These are phyloP conservation scores for Philotrypesis tridentata DNA, from an alignment of 1,140 invertebrate genomes.

Conservation along the genomic window DNA sequence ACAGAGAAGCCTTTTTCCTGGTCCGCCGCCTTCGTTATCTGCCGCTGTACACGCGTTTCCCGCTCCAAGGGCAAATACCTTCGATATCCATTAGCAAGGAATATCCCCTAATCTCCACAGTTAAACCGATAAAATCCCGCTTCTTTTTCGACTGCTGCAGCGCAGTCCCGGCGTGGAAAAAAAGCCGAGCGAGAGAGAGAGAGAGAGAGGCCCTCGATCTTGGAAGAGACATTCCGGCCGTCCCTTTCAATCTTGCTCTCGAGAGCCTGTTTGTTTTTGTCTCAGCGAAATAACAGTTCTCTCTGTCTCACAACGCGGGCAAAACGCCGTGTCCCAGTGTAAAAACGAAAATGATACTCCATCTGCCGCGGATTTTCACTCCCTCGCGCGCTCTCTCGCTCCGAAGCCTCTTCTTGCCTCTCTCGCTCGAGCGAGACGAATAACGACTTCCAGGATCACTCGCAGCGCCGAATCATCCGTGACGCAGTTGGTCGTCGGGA, in stretches of 20 bases:
- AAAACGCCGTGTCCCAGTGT: not conserved
- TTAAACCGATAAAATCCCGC: constrained; percentile 13
- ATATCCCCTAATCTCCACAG: constrained; percentile 24
- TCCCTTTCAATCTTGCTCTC: not conserved
- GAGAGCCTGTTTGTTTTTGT: constrained; percentile 29
- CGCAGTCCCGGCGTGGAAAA: too few species aligned
- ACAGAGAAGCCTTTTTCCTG: too few species aligned
- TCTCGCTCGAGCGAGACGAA: constrained; percentile 32
- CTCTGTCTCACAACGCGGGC: not conserved
- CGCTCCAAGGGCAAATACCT: not conserved
- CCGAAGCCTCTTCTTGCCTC: constrained; percentile 25
- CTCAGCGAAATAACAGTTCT: not conserved
- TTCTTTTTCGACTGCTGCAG: not conserved
- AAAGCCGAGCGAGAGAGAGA: not conserved
- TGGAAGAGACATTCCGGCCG: constrained; percentile 31
- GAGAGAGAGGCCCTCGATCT: not conserved
- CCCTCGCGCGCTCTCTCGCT: constrained; percentile 8
- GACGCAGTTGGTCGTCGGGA: not conserved
- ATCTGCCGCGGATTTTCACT: constrained; percentile 47
- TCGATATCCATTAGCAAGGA: constrained; percentile 25
- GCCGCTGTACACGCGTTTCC: not conserved
- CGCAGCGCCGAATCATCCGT: constrained; percentile 23
- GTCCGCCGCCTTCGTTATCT: not conserved
- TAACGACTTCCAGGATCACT: constrained; percentile 32
- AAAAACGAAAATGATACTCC: constrained; percentile 5